Evolutionary conservation across 2,888 invertebrate species (phyloP).

Genomic region (Mythimna albipuncta): DNA sequence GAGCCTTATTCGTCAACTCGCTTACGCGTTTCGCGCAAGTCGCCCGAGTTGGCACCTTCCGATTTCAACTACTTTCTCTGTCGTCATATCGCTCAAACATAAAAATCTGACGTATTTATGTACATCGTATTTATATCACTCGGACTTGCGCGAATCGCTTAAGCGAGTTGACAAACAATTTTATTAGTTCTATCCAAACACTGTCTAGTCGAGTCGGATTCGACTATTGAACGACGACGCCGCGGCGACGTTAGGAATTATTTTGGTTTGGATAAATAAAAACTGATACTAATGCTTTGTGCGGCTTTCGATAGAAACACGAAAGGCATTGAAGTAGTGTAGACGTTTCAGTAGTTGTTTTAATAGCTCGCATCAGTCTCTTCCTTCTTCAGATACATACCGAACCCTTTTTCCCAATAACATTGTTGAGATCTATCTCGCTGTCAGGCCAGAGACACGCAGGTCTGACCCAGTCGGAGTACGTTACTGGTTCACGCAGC

Average conservation of each 20-base stretch:
- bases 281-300: background rate
- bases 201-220: too few species aligned
- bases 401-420: conserved; percentile 87
- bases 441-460: conserved; percentile 91
- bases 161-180: too few species aligned
- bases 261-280: background rate
- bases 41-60: too few species aligned
- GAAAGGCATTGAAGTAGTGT: background rate
- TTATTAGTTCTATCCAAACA: too few species aligned
- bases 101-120: too few species aligned
- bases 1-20: too few species aligned
- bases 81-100: too few species aligned
- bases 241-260: background rate
- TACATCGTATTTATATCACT: too few species aligned
- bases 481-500: conserved; percentile 85
- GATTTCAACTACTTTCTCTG: too few species aligned
- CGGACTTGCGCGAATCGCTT: too few species aligned
- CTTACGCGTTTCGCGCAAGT: too few species aligned
- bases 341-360: background rate
- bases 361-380: too few species aligned
- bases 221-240: background rate
- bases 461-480: conserved; percentile 90
- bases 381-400: conserved; percentile 71
- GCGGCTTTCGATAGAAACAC: background rate
- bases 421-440: conserved; percentile 78